These are phyloP conservation scores for Cantharis flavilabris DNA, from an alignment of 2,888 invertebrate species.

Conservation along the genomic window DNA sequence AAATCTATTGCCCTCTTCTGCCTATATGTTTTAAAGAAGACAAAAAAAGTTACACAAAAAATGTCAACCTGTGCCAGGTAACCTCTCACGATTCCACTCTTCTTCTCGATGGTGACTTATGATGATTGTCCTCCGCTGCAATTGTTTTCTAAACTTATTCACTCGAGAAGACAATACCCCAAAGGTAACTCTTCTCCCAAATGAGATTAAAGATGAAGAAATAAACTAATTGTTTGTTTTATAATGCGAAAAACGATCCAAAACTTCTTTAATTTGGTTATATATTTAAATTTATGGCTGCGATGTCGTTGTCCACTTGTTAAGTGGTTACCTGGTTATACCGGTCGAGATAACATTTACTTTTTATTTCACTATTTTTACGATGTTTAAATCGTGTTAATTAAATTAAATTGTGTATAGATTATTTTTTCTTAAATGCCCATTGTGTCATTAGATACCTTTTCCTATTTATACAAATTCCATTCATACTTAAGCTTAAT, in stretches of 20 bases:
- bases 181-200: not conserved
- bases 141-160: slow-evolving; percentile 34
- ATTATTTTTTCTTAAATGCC: slow-evolving; percentile 9
- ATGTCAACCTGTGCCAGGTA: slow-evolving; percentile 48
- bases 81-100: slow-evolving; percentile 49
- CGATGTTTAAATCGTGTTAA: slow-evolving; percentile 24
- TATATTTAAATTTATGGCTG: slow-evolving; percentile 26
- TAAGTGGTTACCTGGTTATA: slow-evolving; percentile 24
- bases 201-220: slow-evolving; percentile 5
- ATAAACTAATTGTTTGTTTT: slow-evolving; percentile 24
- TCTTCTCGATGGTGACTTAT: slow-evolving; percentile 52
- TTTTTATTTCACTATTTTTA: slow-evolving; percentile 12
- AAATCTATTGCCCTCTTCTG: slow-evolving; percentile 54
- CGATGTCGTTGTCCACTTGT: slow-evolving; percentile 25
- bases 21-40: slow-evolving; percentile 49
- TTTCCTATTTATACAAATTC: not conserved
- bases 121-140: slow-evolving; percentile 47
- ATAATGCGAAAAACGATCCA: slow-evolving; percentile 14
- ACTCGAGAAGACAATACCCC: slow-evolving; percentile 14
- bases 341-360: slow-evolving; percentile 25
- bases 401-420: slow-evolving; percentile 26
- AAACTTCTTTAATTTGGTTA: slow-evolving; percentile 21
- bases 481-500: not conserved
- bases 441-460: not conserved
- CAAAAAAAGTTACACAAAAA: slow-evolving; percentile 46